Base-by-base conservation (phyloP, 1,140 invertebrate species). In the Melitaea cinxia region DNA sequence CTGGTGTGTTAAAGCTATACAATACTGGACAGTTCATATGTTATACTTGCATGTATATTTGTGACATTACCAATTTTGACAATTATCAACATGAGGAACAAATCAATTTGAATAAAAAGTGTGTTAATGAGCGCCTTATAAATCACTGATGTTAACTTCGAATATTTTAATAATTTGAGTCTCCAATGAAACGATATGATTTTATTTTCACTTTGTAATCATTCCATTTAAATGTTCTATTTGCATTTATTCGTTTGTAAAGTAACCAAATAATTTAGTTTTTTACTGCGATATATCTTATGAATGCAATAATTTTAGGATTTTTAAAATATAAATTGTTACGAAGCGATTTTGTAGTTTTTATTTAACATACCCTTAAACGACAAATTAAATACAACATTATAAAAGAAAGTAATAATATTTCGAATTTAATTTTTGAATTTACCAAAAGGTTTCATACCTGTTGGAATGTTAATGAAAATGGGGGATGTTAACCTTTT, bases 261-360 rank as follows among this genome's bases (percentile, higher is more conserved):
- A 33, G 2, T 17, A 14, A n/a, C n/a, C 2, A 37, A 37, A 14
- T 42, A 39, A n/a, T 39, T 12, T 35, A 37, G 17, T 42, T 42
- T 17, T 42, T 14, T 42, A 42, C 17, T 15, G 14, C 14, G 14
- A 14, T 7, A 42, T 42, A 42, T 42, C 14, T 17, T 17, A 42
- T 42, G 15, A 42, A 15, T 42, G 37, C 15, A 42, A 42, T 17
- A 39, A 42, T 30, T 49, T 6, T 53, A 33, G 28, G 50, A 15
- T 53, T 54, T 54, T 54, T 30, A 35, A 35, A 54, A 54, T 35
- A 54, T 12, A 53, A 7, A 35, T 54, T 54, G 52, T 54, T 54
- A 33, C 30, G 35, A 54, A 42, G 14, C 15, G n/a, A 7, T 9
- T 6, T 42, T 42, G 37, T 9, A 1, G 15, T 42, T 42, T 42